phyloP scores from a whole-genome alignment of 2,797 vertebrate species.

The Pyrocephalus nanus region DNA sequence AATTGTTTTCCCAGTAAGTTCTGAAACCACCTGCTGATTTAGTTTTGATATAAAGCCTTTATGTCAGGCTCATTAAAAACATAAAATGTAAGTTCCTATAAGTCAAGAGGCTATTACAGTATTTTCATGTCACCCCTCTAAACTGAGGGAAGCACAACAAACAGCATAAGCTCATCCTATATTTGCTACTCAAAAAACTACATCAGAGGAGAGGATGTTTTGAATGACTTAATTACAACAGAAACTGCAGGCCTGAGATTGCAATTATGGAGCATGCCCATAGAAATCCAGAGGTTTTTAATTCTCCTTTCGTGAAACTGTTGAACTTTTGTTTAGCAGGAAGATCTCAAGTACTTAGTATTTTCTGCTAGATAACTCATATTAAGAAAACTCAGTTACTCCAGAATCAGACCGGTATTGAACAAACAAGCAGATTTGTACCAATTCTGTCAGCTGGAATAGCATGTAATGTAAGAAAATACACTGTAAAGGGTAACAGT shows the following conservation, averaged over 20 bases:
- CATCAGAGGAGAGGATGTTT: not conserved
- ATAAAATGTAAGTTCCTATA: not conserved
- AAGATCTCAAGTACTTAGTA: not conserved
- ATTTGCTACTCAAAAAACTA: not conserved
- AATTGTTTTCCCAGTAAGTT: not conserved
- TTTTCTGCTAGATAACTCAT: not conserved
- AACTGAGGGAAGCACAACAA: not conserved
- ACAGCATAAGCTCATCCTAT: not conserved
- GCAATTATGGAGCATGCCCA: not conserved
- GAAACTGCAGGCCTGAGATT: not conserved
- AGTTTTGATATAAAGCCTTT: not conserved
- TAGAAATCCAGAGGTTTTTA: not conserved
- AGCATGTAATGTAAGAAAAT: not conserved
- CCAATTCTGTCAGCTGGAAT: not conserved
- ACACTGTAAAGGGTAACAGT: not conserved
- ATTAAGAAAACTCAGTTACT: not conserved
- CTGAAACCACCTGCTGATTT: not conserved
- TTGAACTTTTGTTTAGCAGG: not conserved
- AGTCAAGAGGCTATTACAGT: not conserved
- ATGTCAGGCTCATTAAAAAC: not conserved
- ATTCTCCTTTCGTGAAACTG: not conserved
- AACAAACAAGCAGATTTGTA: not conserved
- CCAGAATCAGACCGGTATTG: not conserved
- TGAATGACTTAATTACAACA: not conserved
- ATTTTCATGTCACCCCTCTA: not conserved